Evolutionary conservation across 1,140 invertebrate genomes (phyloP), one percentile per base, ranked within the genome.

Genomic region (Sminthurides bifidus): DNA sequence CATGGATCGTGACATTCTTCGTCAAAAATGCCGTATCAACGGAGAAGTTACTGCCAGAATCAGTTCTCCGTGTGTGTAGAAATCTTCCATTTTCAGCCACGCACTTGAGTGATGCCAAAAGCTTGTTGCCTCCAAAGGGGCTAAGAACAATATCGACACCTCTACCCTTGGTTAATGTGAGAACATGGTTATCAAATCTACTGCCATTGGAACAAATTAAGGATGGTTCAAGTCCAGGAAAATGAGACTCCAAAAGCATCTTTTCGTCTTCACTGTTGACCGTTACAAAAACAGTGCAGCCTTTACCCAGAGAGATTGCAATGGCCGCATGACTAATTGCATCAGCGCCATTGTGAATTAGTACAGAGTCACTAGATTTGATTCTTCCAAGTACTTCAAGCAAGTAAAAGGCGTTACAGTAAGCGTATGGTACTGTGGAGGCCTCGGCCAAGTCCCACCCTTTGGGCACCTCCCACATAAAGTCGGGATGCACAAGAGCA

Each of bases 1-100:
- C 93, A 57, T 97, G 92, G 80, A 98, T 94, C 10, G 86, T 82
- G 3, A 90, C 87, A 68, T 98, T 97, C 67, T 92, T 95, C 63
- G 97, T 72, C 73, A 98, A 95, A 2, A 96, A 68, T 0, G 87
- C 78, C 92, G 97, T 96, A 15, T 92, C 92, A 44, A 96, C 68
- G 12, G 53, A 33, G 33, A 12, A 56, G 45, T 66, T 57, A 29
- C 52, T 30, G 3, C 76, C 75, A 19, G 81, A 66, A 67, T 81
- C 79, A 67, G 74, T 77, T 68, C 81, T 82, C 50, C 79, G 80
- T 64, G 82, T 81, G 68, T 81, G 79, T 29, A 81, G 63, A 68
- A 82, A 82, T 30, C 78, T 69, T 29, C 79, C 79, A 68, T 80
- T 76, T 52, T 73, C 68, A 10, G 74, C 76, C n/a, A 95, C 71